These are phyloP conservation scores for Selenia dentaria DNA, from an alignment of 2,888 invertebrate species.

Conservation along the genomic window DNA sequence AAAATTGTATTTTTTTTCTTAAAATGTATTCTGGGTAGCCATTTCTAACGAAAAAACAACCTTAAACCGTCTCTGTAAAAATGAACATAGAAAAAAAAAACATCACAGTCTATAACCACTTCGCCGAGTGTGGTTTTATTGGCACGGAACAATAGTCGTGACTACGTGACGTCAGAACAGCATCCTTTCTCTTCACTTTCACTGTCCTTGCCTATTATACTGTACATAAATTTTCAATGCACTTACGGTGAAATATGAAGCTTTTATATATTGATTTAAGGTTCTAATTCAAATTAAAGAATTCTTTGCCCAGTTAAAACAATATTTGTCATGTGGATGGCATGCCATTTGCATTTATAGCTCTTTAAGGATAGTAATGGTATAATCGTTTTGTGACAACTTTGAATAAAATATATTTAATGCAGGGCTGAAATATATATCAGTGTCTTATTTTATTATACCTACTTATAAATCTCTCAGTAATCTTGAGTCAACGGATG, in stretches of 20 bases:
- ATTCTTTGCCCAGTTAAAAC: background rate
- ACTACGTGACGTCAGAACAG: conserved; percentile 54
- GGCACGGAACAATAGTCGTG: conserved; percentile 33
- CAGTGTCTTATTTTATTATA: background rate
- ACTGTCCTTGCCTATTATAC: conserved; percentile 71
- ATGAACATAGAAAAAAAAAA: too few species aligned
- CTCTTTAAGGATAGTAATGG: too few species aligned
- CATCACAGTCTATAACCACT: too few species aligned
- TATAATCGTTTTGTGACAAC: too few species aligned
- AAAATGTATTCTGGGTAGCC: too few species aligned
- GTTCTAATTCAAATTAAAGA: conserved; percentile 1
- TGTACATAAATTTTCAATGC: conserved; percentile 41
- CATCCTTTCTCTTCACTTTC: conserved; percentile 77
- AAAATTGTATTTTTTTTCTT: too few species aligned
- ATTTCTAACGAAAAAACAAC: too few species aligned
- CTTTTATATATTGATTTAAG: background rate
- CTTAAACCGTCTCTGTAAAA: too few species aligned
- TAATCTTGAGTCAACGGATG: background rate
- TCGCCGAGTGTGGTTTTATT: conserved; percentile 20
- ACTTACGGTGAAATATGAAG: background rate
- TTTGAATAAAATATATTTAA: too few species aligned
- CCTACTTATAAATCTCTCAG: background rate
- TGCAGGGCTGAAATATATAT: too few species aligned
- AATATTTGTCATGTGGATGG: background rate
- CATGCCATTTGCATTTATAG: background rate